These are phyloP conservation scores for Aporophyla nigra DNA, from an alignment of 2,888 invertebrate species.

Conservation along the genomic window DNA sequence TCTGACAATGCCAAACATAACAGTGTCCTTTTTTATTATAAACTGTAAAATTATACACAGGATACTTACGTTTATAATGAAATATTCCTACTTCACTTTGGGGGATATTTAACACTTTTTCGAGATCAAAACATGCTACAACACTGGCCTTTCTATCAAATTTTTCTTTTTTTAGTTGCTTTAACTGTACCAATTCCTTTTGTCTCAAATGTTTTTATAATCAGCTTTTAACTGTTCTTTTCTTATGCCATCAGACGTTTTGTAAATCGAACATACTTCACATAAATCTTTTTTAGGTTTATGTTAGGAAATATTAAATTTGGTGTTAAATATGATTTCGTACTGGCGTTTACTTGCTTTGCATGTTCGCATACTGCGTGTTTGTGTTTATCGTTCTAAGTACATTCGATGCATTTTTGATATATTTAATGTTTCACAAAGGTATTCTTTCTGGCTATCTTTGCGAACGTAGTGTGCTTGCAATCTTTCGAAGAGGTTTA, in stretches of 20 bases:
- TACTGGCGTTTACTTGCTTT: slow-evolving; percentile 1
- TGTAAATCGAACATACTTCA: slow-evolving; percentile 1
- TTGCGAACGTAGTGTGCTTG: no score
- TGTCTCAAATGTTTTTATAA: slow-evolving; percentile 1
- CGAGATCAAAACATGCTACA: slow-evolving; percentile 26
- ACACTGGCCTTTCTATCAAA: slow-evolving; percentile 1
- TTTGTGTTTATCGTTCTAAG: slow-evolving; percentile 3
- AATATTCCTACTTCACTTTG: slow-evolving; percentile 46
- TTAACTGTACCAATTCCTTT: slow-evolving; percentile 11
- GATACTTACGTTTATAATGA: slow-evolving; percentile 52
- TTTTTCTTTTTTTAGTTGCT: slow-evolving; percentile 21
- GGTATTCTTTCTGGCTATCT: no score
- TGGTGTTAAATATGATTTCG: not conserved
- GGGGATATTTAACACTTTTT: slow-evolving; percentile 41
- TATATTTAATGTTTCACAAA: not conserved
- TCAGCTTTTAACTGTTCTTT: slow-evolving; percentile 3
- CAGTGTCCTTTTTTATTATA: slow-evolving; percentile 28
- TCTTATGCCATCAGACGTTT: not conserved
- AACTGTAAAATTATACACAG: slow-evolving; percentile 35
- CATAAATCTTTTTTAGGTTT: slow-evolving; percentile 1
- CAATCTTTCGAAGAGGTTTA: no score
- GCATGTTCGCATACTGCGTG: not conserved
- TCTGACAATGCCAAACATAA: slow-evolving; percentile 19
- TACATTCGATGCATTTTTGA: slow-evolving; percentile 1
- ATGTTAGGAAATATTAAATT: slow-evolving; percentile 1